These are phyloP conservation scores for Nothoprocta pentlandii DNA, from an alignment of 2,113 vertebrate species.

Conservation along the genomic window DNA sequence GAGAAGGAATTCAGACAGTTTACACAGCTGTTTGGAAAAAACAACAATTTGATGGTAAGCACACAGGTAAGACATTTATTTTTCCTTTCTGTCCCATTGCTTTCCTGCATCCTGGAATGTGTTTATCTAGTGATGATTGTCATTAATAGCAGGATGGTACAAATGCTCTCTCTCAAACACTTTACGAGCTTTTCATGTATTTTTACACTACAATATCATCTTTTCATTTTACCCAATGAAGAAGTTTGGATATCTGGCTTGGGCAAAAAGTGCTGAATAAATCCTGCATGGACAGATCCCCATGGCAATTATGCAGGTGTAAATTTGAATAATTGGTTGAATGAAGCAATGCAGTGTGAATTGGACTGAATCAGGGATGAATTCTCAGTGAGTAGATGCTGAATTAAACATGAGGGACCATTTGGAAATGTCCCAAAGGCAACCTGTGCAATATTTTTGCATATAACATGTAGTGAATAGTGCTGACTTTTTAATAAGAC, in stretches of 20 bases:
- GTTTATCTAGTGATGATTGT: neutral
- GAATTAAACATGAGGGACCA: constrained; percentile 1
- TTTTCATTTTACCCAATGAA: neutral
- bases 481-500: neutral
- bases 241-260: neutral
- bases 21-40: constrained; percentile 78
- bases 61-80: constrained; percentile 80
- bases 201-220: neutral
- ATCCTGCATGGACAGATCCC: neutral
- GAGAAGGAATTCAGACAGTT: constrained; percentile 84
- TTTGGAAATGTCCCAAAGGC: neutral
- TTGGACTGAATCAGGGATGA: constrained; percentile 11
- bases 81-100: neutral
- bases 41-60: constrained; percentile 79
- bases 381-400: neutral
- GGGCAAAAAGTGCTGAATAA: neutral
- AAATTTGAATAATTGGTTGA: neutral
- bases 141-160: neutral
- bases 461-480: neutral
- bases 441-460: neutral
- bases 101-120: neutral
- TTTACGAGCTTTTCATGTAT: neutral
- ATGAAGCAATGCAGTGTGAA: neutral
- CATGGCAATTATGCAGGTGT: neutral
- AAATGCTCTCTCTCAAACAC: neutral